Percentiles rank a stretch among this genome's conserved stretches.
Evolutionary conservation across 2,113 vertebrate genomes (phyloP).

Genomic region (Cacatua alba): DNA sequence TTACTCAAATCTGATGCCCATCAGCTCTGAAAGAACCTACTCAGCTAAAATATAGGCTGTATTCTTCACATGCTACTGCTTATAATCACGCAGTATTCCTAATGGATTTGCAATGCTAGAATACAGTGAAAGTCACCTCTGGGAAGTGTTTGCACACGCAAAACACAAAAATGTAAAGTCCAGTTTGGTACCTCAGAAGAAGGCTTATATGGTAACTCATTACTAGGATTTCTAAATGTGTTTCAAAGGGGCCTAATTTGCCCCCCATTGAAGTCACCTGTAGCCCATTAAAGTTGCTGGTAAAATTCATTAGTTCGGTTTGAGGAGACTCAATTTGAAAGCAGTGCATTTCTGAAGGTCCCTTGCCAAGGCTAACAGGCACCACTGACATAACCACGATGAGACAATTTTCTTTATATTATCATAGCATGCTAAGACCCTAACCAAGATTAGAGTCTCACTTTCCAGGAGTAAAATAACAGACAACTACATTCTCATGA

Average conservation of each 20-base stretch:
- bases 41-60: not conserved
- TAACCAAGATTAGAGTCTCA: not conserved
- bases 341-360: not conserved
- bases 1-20: not conserved
- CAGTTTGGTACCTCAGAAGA: not conserved
- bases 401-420: not conserved
- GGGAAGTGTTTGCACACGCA: fast-evolving
- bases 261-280: not conserved
- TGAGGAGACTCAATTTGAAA: not conserved
- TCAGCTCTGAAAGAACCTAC: not conserved
- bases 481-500: not conserved
- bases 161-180: not conserved
- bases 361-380: not conserved
- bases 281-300: not conserved
- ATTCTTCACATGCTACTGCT: not conserved
- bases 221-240: not conserved
- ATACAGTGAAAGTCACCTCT: not conserved
- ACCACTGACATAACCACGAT: not conserved
- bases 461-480: not conserved
- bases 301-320: not conserved
- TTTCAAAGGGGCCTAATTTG: not conserved
- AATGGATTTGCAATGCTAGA: not conserved
- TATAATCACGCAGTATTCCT: not conserved
- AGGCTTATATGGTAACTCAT: not conserved
- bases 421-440: not conserved